Conservation (phyloP, 2,113 vertebrate genomes). For the Labrus mixtus region DNA sequence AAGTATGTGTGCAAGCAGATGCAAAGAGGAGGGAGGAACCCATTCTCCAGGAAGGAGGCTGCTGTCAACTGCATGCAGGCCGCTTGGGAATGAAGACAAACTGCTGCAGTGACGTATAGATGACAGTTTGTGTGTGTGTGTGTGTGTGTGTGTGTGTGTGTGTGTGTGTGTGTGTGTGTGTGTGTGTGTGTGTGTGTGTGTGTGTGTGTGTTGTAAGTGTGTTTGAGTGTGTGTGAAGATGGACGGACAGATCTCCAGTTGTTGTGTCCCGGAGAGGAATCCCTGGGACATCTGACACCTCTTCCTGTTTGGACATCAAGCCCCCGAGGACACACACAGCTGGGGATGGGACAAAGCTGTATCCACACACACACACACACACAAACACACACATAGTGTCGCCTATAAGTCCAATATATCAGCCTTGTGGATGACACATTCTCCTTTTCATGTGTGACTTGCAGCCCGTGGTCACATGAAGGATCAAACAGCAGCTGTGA, state of each 20-base stretch:
- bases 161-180: background rate
- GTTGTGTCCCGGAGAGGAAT: slow-evolving; percentile 64
- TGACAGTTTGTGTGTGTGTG: slow-evolving; percentile 24
- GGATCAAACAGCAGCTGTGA: slow-evolving; percentile 67
- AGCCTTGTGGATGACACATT: slow-evolving; percentile 61
- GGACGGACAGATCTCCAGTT: slow-evolving; percentile 53
- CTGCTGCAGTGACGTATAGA: slow-evolving; percentile 52
- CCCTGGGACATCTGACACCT: slow-evolving; percentile 72
- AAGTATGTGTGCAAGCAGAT: slow-evolving; percentile 44
- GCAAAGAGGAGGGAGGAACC: slow-evolving; percentile 56
- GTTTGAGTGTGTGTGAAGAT: background rate
- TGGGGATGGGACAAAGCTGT: slow-evolving; percentile 61
- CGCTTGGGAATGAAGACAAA: slow-evolving; percentile 64
- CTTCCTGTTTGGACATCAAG: slow-evolving; percentile 76
- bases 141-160: slow-evolving; percentile 1
- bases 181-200: slow-evolving; percentile 4
- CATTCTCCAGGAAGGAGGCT: slow-evolving; percentile 44
- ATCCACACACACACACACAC: slow-evolving; percentile 36
- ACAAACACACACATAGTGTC: slow-evolving; percentile 37
- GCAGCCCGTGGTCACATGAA: slow-evolving; percentile 66
- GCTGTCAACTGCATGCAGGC: slow-evolving; percentile 64
- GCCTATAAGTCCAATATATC: slow-evolving; percentile 59
- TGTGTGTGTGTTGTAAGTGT: background rate
- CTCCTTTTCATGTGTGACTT: slow-evolving; percentile 68
- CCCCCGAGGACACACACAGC: slow-evolving; percentile 70